These are phyloP conservation scores for Chlamydotis undulata DNA, from an alignment of 2,113 vertebrate species.

Conservation along the genomic window DNA sequence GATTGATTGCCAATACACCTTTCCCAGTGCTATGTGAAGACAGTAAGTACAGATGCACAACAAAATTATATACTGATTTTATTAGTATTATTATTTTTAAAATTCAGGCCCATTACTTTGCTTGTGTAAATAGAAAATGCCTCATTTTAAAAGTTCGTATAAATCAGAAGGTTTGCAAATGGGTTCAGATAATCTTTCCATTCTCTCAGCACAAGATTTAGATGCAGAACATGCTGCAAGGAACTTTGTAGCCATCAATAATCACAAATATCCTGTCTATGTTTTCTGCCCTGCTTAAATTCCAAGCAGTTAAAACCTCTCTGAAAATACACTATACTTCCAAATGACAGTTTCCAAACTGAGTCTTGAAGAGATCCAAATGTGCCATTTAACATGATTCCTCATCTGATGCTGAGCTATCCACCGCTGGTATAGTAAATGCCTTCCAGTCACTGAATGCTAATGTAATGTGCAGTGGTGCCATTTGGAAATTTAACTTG, in stretches of 20 bases:
- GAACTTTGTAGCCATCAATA: background rate
- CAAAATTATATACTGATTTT: too few species aligned
- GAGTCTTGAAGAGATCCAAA: background rate
- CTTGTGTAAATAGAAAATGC: background rate
- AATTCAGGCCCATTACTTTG: background rate
- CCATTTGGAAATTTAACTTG: background rate
- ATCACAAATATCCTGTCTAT: background rate
- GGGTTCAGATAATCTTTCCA: background rate
- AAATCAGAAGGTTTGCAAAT: background rate
- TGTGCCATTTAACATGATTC: background rate
- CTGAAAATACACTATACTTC: background rate
- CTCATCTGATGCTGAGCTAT: background rate
- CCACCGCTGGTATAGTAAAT: accelerated
- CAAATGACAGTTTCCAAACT: background rate
- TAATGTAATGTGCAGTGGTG: background rate
- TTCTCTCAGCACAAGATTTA: background rate
- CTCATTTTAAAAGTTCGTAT: background rate
- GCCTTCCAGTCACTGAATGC: background rate
- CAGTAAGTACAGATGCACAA: background rate
- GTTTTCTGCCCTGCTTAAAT: background rate
- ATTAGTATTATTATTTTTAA: background rate
- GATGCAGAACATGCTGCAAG: background rate
- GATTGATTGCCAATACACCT: background rate
- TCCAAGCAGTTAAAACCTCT: background rate
- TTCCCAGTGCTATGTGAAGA: background rate